These are phyloP conservation scores for Chiloscyllium plagiosum DNA, from an alignment of 2,113 vertebrate species.

Conservation along the genomic window DNA sequence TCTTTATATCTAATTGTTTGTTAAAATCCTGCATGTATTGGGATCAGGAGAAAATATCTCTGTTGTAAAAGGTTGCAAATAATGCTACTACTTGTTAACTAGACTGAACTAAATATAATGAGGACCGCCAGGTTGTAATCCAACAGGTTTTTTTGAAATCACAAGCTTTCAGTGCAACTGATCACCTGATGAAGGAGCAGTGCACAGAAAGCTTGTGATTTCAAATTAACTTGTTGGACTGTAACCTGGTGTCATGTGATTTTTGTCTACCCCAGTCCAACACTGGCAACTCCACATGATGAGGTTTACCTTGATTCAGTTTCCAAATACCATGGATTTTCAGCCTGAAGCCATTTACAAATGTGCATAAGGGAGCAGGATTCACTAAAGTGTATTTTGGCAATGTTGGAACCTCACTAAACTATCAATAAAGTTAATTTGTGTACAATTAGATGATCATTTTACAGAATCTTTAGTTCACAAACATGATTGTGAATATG, in stretches of 20 bases:
- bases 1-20: not conserved
- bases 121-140: not conserved
- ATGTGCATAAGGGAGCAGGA: not conserved
- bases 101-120: not conserved
- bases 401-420: not conserved
- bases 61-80: not conserved
- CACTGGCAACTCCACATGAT: no score
- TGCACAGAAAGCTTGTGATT: no score
- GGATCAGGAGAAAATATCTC: not conserved
- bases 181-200: no score
- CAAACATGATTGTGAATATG: not conserved
- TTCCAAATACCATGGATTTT: not conserved
- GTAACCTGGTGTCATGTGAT: no score
- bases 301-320: not conserved
- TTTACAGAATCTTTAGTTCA: not conserved
- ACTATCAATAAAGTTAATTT: no score
- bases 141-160: no score
- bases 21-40: not conserved
- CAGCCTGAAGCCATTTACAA: not conserved
- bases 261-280: no score
- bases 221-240: no score
- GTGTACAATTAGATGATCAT: not conserved
- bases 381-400: not conserved
- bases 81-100: not conserved
- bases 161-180: no score